These are phyloP conservation scores for Lysandra coridon DNA, from an alignment of 2,888 invertebrate species.

Conservation along the genomic window DNA sequence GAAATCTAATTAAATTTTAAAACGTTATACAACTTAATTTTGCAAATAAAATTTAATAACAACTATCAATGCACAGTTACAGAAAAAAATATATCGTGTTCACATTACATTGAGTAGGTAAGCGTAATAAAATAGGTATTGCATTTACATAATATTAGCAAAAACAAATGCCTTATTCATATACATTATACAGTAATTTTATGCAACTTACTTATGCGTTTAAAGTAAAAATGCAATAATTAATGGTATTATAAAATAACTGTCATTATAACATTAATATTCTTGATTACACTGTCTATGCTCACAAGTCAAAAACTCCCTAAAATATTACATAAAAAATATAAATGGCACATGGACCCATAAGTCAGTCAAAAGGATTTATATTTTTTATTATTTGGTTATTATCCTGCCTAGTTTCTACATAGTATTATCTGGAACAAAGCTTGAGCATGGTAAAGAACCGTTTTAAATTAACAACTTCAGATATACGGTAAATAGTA, in stretches of 20 bases:
- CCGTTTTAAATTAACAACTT: no score
- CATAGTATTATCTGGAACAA: background rate
- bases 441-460: background rate
- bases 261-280: background rate
- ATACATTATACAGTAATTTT: background rate
- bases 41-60: background rate
- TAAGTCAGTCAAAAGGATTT: constrained; percentile 8
- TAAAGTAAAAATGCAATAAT: background rate
- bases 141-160: background rate
- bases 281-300: background rate
- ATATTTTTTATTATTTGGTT: background rate
- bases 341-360: background rate
- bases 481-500: no score
- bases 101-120: background rate
- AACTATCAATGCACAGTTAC: no score
- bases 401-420: background rate
- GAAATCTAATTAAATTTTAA: background rate
- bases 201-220: background rate
- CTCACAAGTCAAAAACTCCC: background rate
- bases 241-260: background rate
- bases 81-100: background rate
- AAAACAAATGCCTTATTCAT: background rate
- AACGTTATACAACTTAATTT: background rate
- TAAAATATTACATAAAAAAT: background rate
- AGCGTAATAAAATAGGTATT: background rate